These are phyloP conservation scores for Dinoponera quadriceps DNA, from an alignment of 1,140 invertebrate genomes.

Conservation along the genomic window DNA sequence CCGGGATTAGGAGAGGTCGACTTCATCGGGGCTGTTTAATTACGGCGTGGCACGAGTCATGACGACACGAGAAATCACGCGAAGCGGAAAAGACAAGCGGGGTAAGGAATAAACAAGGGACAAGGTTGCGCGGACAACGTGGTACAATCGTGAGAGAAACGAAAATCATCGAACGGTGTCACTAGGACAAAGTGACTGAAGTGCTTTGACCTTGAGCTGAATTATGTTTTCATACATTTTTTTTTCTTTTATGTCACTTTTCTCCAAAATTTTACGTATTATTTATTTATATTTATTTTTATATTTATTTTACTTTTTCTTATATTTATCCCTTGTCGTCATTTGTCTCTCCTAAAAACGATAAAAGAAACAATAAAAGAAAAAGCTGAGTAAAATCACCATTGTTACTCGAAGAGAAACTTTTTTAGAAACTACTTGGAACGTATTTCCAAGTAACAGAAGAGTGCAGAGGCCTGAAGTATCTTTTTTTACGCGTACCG, in stretches of 20 bases:
- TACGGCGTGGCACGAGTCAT: slow-evolving; percentile 28
- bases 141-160: slow-evolving; percentile 10
- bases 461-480: neutral
- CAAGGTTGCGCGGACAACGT: slow-evolving; percentile 51
- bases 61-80: slow-evolving; percentile 49
- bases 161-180: slow-evolving; percentile 12
- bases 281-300: too few relatives aligned
- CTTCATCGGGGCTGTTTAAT: slow-evolving; percentile 37
- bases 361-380: neutral
- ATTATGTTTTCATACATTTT: too few relatives aligned
- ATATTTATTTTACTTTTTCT: too few relatives aligned
- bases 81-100: slow-evolving; percentile 27
- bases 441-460: neutral
- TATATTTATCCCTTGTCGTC: too few relatives aligned
- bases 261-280: too few relatives aligned
- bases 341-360: slow-evolving; percentile 5
- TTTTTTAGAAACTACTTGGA: neutral
- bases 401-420: neutral
- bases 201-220: too few relatives aligned
- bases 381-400: neutral
- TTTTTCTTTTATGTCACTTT: too few relatives aligned
- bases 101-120: slow-evolving; percentile 48
- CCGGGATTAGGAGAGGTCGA: neutral
- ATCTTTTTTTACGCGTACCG: too few relatives aligned
- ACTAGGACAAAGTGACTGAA: neutral